Evolutionary conservation across 2,797 vertebrate species (phyloP), one percentile per base, ranked within the genome.

Genomic region (Halcyon leucocephala): DNA sequence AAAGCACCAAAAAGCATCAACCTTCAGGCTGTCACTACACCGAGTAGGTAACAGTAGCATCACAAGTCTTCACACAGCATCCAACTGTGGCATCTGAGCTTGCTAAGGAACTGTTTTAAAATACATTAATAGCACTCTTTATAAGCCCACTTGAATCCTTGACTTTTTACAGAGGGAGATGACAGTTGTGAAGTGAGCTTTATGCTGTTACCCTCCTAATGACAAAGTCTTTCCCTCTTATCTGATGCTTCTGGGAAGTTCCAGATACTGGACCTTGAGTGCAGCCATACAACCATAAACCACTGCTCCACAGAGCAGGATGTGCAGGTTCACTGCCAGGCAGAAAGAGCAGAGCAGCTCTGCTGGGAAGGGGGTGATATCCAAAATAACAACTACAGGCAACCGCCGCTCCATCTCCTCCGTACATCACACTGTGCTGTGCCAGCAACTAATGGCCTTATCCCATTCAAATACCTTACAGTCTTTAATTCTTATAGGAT

Each of bases 391-490:
- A 79, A 37, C 54, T 83, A 39, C 26, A 54, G 71, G 35, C 61
- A 84, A 48, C 13, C 18, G n/a, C 57, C 35, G 54, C 46, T 70
- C 3, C 19, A 14, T n/a, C 60, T 82, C 64, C 79, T 89, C 58
- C 55, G 26, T 6, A 44, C 26, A 2, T 52, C 28, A 25, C 42
- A 52, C n/a, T 46, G 65, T 46, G 61, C 78, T 77, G 66, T 52
- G 86, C 71, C 79, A 90, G 73, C 61, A 87, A 42, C 42, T 80
- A 33, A 58, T 5, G 22, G 86, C 67, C 46, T 91, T 58, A 76
- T 2, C 46, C 17, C 46, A 73, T 39, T 57, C 80, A 87, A 65
- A 74, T 44, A 35, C 54, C 61, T 84, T 18, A 82, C 29, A 65
- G 41, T 39, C 49, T 67, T 76, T 72, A 78, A 67, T 74, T 83